These are phyloP conservation scores for Pelusios castaneus DNA, from an alignment of 2,113 vertebrate species.

Conservation along the genomic window DNA sequence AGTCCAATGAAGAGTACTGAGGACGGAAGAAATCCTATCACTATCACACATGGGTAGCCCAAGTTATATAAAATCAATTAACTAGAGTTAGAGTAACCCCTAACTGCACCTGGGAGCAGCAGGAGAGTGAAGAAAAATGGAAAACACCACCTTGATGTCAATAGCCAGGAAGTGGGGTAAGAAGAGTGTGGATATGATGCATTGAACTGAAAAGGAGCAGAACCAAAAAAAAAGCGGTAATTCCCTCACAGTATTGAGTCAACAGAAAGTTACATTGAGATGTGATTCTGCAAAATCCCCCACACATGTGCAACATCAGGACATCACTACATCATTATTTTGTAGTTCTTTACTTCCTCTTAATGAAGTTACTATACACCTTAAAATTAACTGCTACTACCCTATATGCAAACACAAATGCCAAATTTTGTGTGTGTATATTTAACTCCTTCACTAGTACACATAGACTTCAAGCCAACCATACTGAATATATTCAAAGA, in stretches of 20 bases:
- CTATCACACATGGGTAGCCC: neutral
- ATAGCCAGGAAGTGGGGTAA: neutral
- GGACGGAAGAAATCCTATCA: neutral
- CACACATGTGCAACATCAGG: neutral
- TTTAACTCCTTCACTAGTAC: neutral
- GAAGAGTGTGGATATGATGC: neutral
- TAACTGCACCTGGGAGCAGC: neutral
- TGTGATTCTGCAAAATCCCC: neutral
- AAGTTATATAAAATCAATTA: neutral
- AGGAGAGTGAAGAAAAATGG: neutral
- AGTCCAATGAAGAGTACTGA: neutral
- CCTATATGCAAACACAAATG: neutral
- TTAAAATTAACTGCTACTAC: neutral
- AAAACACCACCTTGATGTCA: neutral
- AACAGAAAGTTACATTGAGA: neutral
- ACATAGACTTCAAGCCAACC: neutral
- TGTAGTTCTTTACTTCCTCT: neutral
- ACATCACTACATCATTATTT: neutral
- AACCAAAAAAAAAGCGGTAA: neutral
- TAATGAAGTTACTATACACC: neutral
- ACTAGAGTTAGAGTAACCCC: neutral
- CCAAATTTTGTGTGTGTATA: neutral
- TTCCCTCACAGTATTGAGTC: neutral
- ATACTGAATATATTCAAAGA: neutral
- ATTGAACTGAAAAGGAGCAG: accelerated